phyloP scores from a whole-genome alignment of 64 coral and sea anemone genomes.

The Dendrophyllia cribrosa region DNA sequence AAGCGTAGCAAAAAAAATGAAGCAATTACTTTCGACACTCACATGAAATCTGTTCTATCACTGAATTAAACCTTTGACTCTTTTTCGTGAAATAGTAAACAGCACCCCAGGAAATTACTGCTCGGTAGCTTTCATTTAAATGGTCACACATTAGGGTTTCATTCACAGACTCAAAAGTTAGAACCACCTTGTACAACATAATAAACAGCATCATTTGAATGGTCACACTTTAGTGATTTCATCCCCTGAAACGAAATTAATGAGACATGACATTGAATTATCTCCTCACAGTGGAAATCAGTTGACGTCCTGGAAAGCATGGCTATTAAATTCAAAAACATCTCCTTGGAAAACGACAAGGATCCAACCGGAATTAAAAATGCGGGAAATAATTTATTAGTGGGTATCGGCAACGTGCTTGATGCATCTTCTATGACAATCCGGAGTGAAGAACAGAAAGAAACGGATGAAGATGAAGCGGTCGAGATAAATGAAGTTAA shows the following conservation, averaged over 20 bases:
- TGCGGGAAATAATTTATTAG: slow-evolving; percentile 81
- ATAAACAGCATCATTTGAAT: too few relatives aligned
- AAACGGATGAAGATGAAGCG: not conserved
- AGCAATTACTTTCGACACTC: too few relatives aligned
- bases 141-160: too few relatives aligned
- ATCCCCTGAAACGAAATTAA: not conserved
- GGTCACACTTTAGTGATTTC: too few relatives aligned
- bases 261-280: not conserved
- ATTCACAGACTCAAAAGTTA: too few relatives aligned
- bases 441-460: not conserved
- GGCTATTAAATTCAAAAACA: slow-evolving; percentile 65
- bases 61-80: too few relatives aligned
- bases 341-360: slow-evolving; percentile 39
- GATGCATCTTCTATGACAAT: slow-evolving; percentile 42
- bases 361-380: slow-evolving; percentile 49
- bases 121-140: too few relatives aligned
- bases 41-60: too few relatives aligned
- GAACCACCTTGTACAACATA: too few relatives aligned
- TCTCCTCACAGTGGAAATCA: slow-evolving; percentile 59
- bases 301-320: slow-evolving; percentile 77
- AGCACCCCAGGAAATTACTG: too few relatives aligned
- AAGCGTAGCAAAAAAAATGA: too few relatives aligned
- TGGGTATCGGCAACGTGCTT: slow-evolving; percentile 87
- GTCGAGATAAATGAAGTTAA: slow-evolving; percentile 15
- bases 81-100: too few relatives aligned